Evolutionary conservation across 2,797 vertebrate genomes (phyloP).

Genomic region (Sebastolobus alascanus): DNA sequence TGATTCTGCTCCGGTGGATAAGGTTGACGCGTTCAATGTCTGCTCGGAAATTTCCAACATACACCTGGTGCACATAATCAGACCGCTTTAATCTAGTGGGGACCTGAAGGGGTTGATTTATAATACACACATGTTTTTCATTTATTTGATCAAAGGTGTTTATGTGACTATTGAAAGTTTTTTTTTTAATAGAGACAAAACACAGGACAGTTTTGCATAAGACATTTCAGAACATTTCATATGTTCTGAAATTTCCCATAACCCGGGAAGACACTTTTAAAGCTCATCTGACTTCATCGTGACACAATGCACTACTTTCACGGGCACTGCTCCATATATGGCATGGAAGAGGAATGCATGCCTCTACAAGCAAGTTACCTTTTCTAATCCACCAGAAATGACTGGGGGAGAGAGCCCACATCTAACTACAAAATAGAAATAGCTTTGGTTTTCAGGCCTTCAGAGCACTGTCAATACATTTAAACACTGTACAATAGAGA

Average conservation of each 20-base stretch:
- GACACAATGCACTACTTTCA: constrained; percentile 49
- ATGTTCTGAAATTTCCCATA: not conserved
- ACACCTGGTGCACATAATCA: too few relatives aligned
- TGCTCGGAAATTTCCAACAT: not conserved
- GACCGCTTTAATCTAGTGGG: not conserved
- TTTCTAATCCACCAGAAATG: not conserved
- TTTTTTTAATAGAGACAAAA: too few relatives aligned
- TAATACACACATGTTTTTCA: too few relatives aligned
- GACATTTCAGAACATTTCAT: fast-evolving
- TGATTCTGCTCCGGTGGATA: constrained; percentile 33
- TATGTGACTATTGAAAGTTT: too few relatives aligned
- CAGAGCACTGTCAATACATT: not conserved
- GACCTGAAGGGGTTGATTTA: too few relatives aligned
- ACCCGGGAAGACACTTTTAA: constrained; percentile 21
- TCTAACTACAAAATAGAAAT: not conserved
- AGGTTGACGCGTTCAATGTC: constrained; percentile 41
- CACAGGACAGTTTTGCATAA: not conserved
- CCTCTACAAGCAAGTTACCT: not conserved
- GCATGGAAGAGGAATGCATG: constrained; percentile 11
- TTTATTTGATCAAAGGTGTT: too few relatives aligned
- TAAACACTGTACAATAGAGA: not conserved
- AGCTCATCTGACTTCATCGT: constrained; percentile 68
- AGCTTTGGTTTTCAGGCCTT: not conserved
- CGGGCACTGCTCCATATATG: constrained; percentile 52
- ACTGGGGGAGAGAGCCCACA: not conserved